Evolutionary conservation across 1,140 invertebrate genomes (phyloP), one percentile per base, ranked within the genome.

Genomic region (Ectropis grisescens): DNA sequence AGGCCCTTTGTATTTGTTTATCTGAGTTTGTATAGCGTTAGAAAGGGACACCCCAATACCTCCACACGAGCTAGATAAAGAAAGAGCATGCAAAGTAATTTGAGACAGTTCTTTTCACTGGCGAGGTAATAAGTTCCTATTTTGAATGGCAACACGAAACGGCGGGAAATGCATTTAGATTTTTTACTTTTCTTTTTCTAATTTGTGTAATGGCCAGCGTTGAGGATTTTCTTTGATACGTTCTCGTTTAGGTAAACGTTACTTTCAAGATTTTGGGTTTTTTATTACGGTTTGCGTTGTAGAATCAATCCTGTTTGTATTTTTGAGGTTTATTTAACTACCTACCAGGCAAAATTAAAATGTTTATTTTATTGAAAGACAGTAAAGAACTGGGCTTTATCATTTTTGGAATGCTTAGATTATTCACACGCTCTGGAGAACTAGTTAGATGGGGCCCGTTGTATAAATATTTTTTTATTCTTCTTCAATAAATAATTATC

Each of bases 1-100:
- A 81, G 76, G 72, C 72, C 71, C 74, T 81, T 81, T 81, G 76
- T 81, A 70, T 81, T 81, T 81, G 67, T 81, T 78, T 81, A 81
- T 78, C 67, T 69, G 71, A 76, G 72, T 81, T 81, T 76, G 67
- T 76, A 70, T 70, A 81, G 69, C 55, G 40, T 36, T 11, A 41
- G 55, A 81, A 32, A 34, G 53, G 36, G 65, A 75, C 16, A 29
- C 14, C 47, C 24, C 2, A 27, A 59, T 74, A 67, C n/a, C n/a
- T n/a, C n/a, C 7, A 19, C 9, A 14, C 29, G 23, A 2, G 16
- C 11, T 23, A 10, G 54, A 14, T 13, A 19, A 44, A 78, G 26
- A 41, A 53, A 24, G 61, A 67, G 3, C 29, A 48, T 57, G 53
- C 44, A 55, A 57, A 72, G 75, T 81, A 81, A 81, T 78, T 78